Evolutionary conservation across 1,140 invertebrate species (phyloP), one percentile per base, ranked within the genome.

Genomic region (Scaptomyza hsui): DNA sequence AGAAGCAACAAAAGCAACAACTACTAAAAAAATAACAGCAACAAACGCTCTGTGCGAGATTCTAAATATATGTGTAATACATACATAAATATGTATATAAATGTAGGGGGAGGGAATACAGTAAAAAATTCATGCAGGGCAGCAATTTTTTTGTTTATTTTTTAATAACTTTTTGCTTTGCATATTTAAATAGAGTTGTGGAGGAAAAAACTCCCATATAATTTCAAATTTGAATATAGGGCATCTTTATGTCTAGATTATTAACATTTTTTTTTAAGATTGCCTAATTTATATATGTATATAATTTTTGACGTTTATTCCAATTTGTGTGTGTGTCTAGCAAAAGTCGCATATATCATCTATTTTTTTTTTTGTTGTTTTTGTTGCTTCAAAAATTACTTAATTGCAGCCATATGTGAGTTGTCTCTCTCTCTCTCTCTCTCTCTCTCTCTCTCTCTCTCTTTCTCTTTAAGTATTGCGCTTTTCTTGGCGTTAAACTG

Each of bases 361-460:
- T 64, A 64, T 68, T 51, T n/a, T 42, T 48, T 29, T 49, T 45
- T 7, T 44, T 47, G n/a, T 48, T 70, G 53, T 69, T 64, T 49
- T 75, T 68, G 53, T 72, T 81, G 73, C 56, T 80, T 55, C 77
- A 80, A 79, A 81, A 80, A 81, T 81, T 80, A 86, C 81, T 85
- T 85, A 85, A 85, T 81, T 85, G 81, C 81, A 85, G 81, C 81
- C 81, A 85, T 77, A 85, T 85, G 81, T 85, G 78, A 78, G 56
- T 41, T 32, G 21, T 6, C 15, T 51, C 19, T 53, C 45, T 42
- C 48, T 13, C 37, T 37, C 32, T 18, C 19, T 13, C 29, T n/a
- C 64, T 19, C 44, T 29, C 21, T 21, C 16, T 21, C 24, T 7
- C 56, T 24, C 41, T 29, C 32, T 16, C 37, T 39, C 13, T 12